phyloP scores from a whole-genome alignment of 2,888 invertebrate genomes.

The Zootermopsis nevadensis region DNA sequence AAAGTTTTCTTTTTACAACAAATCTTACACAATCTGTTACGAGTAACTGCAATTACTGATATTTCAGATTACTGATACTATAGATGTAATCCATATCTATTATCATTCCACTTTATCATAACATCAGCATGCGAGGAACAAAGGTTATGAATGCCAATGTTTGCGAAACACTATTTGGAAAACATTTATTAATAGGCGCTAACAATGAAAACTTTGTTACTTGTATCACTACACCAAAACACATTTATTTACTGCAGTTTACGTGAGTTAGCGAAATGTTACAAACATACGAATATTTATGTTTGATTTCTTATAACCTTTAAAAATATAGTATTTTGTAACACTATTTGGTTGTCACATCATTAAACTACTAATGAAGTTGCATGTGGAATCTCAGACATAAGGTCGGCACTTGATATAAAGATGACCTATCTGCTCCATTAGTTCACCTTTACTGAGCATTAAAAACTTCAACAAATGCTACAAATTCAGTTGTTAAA shows the following conservation, averaged over 20 bases:
- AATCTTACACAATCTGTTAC: not conserved
- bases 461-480: not conserved
- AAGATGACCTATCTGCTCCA: not conserved
- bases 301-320: not conserved
- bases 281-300: slow-evolving; percentile 21
- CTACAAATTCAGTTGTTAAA: not conserved
- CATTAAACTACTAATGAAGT: slow-evolving; percentile 3
- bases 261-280: slow-evolving; percentile 12
- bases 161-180: slow-evolving; percentile 12
- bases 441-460: slow-evolving; percentile 22
- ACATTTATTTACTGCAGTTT: slow-evolving; percentile 13
- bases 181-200: slow-evolving; percentile 20
- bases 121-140: not conserved
- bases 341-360: slow-evolving; percentile 3
- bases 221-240: slow-evolving; percentile 22
- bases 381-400: slow-evolving; percentile 2
- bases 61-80: not conserved
- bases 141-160: not conserved
- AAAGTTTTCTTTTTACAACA: slow-evolving; percentile 14
- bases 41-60: not conserved
- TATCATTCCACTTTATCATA: not conserved
- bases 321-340: slow-evolving; percentile 32
- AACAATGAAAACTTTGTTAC: slow-evolving; percentile 23
- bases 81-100: not conserved
- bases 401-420: slow-evolving; percentile 28